A percentile compares a stretch with the other conserved stretches of the same genome.
phyloP scores from a whole-genome alignment of 2,797 vertebrate genomes.

The Hylomyscus alleni region DNA sequence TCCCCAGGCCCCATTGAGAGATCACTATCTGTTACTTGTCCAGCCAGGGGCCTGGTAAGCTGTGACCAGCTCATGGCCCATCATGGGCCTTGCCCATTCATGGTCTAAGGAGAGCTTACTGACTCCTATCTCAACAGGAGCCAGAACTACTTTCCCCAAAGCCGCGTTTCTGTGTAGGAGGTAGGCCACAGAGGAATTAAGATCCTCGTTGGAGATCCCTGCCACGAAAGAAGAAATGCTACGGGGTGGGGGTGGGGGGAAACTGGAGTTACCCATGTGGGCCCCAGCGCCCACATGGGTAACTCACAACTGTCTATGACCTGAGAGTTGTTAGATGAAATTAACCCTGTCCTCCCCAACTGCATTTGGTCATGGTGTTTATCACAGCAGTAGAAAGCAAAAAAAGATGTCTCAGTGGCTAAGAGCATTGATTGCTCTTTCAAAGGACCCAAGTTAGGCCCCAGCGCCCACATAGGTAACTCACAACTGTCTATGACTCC shows the following conservation, averaged over 20 bases:
- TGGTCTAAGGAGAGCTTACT: not conserved
- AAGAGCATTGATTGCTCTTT: not conserved
- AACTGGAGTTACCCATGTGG: no score
- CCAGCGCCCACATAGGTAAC: not conserved
- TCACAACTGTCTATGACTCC: not conserved
- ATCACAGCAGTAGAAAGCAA: no score
- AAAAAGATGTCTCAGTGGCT: not conserved
- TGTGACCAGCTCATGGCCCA: not conserved
- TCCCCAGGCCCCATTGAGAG: no score
- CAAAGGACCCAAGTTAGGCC: not conserved
- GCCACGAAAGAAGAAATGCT: not conserved
- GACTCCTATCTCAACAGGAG: not conserved
- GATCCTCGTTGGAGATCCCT: not conserved
- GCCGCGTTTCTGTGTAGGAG: not conserved
- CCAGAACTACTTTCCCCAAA: not conserved
- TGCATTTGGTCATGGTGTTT: no score
- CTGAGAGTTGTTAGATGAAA: no score
- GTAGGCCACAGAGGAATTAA: not conserved
- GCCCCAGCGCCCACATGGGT: no score
- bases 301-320: no score
- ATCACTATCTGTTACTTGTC: not conserved
- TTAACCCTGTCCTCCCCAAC: no score
- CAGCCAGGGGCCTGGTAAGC: no score
- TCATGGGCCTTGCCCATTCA: not conserved
- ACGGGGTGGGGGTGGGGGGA: not conserved